Evolutionary conservation across 2,797 vertebrate species (phyloP), one percentile per base, ranked within the genome.

Genomic region (Tragopan temminckii): DNA sequence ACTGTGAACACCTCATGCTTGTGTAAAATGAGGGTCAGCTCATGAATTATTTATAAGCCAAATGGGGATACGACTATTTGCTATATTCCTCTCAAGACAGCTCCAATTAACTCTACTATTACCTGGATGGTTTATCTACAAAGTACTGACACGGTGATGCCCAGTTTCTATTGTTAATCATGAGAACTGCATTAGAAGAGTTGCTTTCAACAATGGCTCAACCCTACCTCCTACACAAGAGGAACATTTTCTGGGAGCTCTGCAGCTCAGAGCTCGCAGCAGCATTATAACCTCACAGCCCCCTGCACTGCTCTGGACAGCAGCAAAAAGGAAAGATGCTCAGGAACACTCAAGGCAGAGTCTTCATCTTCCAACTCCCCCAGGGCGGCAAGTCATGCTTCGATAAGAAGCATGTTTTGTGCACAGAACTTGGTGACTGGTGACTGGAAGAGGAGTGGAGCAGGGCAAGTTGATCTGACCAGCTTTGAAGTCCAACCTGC

Each of bases 41-140:
- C 48, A 64, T 31, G 59, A 92, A 95, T 93, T 89, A 85, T 85
- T 95, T 80, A 83, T 59, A 70, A 86, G 16, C 19, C 33, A 86
- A 88, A 83, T 10, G 18, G 38, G 13, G 43, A 57, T 83, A 53
- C 1, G 9, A 69, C 33, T 72, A 43, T 29, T 83, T 69, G 6
- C 6, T 85, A 50, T 84, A 91, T 85, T 58, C 69, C 69, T 69
- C 53, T 74, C 13, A 53, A 68, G 88, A 4, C 40, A 42, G 63
- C 66, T 80, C 52, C 40, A 72, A 80, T 91, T 87, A 95, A 79
- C 43, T 90, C 62, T 75, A 61, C 53, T 85, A 40, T 17, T 57
- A 75, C 62, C 48, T 46, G 74, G 40, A 17, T 27, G 36, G 38
- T n/a, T 61, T 31, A 66, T 27, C 24, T 18, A 11, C 29, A 11